A percentile compares a stretch with the other conserved stretches of the same genome.
phyloP scores from a whole-genome alignment of 2,113 vertebrate species.

The Camelus bactrianus region DNA sequence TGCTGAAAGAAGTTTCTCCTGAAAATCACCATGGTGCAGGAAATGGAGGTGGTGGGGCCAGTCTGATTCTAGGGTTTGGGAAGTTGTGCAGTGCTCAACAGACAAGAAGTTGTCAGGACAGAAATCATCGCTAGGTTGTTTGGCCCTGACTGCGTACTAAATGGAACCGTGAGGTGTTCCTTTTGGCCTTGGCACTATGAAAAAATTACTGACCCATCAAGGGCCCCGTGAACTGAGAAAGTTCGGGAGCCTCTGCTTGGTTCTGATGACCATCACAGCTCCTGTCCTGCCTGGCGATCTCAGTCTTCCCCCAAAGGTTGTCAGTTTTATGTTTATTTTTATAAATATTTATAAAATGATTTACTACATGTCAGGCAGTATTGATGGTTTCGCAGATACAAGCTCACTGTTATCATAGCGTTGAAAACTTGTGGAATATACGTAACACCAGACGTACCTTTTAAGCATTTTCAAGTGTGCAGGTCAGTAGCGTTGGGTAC shows the following conservation, averaged over 20 bases:
- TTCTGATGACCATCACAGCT: neutral
- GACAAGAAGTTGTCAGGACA: neutral
- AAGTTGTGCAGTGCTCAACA: neutral
- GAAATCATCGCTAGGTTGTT: neutral
- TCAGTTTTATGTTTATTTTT: conserved; percentile 16
- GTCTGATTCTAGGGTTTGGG: neutral
- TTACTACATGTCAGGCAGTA: neutral
- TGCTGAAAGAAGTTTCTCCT: neutral
- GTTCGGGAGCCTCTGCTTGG: neutral
- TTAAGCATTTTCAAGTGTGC: neutral
- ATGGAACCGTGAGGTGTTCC: neutral
- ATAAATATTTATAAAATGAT: neutral
- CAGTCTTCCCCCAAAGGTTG: neutral
- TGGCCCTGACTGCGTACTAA: neutral
- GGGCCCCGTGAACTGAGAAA: neutral
- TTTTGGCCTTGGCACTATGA: neutral
- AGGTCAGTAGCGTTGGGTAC: neutral
- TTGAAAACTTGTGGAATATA: neutral
- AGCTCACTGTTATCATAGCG: neutral
- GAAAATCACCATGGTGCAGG: neutral
- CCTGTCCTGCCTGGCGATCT: neutral
- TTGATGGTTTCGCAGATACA: neutral
- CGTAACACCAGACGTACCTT: neutral
- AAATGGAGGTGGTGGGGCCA: neutral
- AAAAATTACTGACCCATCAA: neutral